phyloP scores from a whole-genome alignment of 2,888 invertebrate genomes.

The Zaprionus bogoriensis region DNA sequence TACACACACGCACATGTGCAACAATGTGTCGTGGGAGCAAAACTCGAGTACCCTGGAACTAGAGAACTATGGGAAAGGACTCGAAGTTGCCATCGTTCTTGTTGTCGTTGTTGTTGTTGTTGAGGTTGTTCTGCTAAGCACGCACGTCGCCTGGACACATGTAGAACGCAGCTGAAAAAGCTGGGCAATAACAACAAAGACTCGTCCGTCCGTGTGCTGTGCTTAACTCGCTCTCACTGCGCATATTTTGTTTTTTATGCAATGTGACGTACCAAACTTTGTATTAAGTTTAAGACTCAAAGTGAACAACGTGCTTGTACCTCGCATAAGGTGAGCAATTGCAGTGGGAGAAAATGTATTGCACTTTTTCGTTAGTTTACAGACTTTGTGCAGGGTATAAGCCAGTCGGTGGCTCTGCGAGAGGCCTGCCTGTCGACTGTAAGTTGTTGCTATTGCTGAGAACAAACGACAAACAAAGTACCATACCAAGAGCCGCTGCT shows the following conservation, averaged over 20 bases:
- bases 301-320: conserved; percentile 11
- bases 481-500: conserved; percentile 1
- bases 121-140: no score
- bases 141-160: conserved; percentile 61
- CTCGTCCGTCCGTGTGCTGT: conserved; percentile 1
- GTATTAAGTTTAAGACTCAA: conserved; percentile 34
- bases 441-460: conserved; percentile 12
- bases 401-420: background rate
- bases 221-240: conserved; percentile 13
- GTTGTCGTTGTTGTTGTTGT: no score
- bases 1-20: background rate
- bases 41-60: conserved; percentile 13
- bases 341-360: background rate
- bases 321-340: background rate
- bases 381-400: background rate
- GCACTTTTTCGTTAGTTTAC: no score
- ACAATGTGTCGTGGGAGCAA: background rate
- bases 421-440: background rate
- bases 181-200: conserved; percentile 44
- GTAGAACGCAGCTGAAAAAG: conserved; percentile 34
- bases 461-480: conserved; percentile 17
- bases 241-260: conserved; percentile 62
- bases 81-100: conserved; percentile 25
- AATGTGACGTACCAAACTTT: conserved; percentile 58
- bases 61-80: conserved; percentile 20